Conservation (phyloP, 2,888 invertebrate species). For the Pycnomerus fuliginosus region DNA sequence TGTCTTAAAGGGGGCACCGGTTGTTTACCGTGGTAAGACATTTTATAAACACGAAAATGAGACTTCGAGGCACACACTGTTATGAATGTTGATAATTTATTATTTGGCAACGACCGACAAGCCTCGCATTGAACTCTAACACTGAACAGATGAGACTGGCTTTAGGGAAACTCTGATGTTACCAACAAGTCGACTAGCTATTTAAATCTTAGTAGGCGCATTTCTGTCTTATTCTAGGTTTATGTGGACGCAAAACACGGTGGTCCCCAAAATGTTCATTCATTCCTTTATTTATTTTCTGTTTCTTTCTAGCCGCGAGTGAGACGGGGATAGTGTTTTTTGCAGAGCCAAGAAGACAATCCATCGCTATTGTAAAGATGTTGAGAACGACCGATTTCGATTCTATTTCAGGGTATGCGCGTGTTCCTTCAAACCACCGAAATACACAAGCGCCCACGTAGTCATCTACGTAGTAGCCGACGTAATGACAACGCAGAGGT, state of each 20-base stretch:
- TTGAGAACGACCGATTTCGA: constrained; percentile 4
- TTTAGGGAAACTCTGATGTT: constrained; percentile 20
- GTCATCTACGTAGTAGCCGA: constrained; percentile 14
- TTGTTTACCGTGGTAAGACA: constrained; percentile 44
- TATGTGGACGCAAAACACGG: constrained; percentile 20
- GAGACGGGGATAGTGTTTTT: not conserved
- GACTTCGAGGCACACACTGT: too few relatives aligned
- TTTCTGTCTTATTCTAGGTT: constrained; percentile 32
- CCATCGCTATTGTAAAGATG: not conserved
- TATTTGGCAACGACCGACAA: constrained; percentile 13
- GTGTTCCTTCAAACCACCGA: constrained; percentile 35
- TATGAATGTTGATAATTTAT: constrained; percentile 10
- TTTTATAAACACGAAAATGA: too few relatives aligned
- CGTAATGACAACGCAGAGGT: constrained; percentile 10
- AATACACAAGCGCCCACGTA: constrained; percentile 28
- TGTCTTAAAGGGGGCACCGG: constrained; percentile 42
- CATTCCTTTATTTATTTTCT: constrained; percentile 1
- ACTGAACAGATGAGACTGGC: constrained; percentile 18
- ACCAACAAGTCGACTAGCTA: constrained; percentile 27
- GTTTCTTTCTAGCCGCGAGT: not conserved
- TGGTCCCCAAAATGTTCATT: constrained; percentile 25
- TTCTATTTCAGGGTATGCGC: constrained; percentile 39
- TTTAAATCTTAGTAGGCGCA: constrained; percentile 33
- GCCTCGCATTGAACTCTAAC: constrained; percentile 18
- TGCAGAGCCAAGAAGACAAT: too few relatives aligned